Base-by-base conservation (phyloP, 2,113 vertebrate genomes). In the Cromileptes altivelis region DNA sequence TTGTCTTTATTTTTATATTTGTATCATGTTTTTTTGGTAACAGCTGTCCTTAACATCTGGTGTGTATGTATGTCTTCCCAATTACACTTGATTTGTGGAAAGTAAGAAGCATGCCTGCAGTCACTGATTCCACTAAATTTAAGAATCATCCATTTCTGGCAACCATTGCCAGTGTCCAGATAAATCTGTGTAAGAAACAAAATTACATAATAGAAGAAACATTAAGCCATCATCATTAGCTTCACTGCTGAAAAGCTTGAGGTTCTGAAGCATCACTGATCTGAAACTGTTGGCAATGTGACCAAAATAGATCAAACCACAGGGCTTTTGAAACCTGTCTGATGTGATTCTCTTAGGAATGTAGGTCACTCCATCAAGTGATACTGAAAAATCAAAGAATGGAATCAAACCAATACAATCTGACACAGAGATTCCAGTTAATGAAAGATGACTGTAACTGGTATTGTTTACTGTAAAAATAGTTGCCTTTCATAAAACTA, bases 341-440 rank as follows among this genome's bases (percentile, higher is more conserved):
- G 78, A 73, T 76, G 81, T 69, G 67, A 82, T 78, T 85, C 83
- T 88, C 78, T 69, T 0, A 74, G 75, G 84, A 89, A 88, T 87
- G 75, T 88, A 81, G 80, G 89, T 81, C 83, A 50, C 73, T 75
- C 49, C 70, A 81, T 85, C 70, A 75, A 83, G 60, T 69, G 74
- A 61, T 61, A 67, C 33, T 61, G 55, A 80, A n/a, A n/a, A 68
- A 21, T 68, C 25, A 50, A 68, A 68, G 9, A 8, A 37, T 58
- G 37, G 69, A 90, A 80, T 87, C 62, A 88, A 70, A 81, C 67
- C 4, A 37, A 75, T 25, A 84, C 23, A 49, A 8, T 70, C 30
- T 85, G 82, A 78, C 76, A 47, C 25, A 42, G 37, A 21, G 42
- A 15, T 60, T 65, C 10, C n/a, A 37, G 7, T 21, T 45, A 78